A percentile compares a stretch with the other conserved stretches of the same genome.
Evolutionary conservation across 2,797 vertebrate species (phyloP).

Genomic region (Sebastes nivosus): DNA sequence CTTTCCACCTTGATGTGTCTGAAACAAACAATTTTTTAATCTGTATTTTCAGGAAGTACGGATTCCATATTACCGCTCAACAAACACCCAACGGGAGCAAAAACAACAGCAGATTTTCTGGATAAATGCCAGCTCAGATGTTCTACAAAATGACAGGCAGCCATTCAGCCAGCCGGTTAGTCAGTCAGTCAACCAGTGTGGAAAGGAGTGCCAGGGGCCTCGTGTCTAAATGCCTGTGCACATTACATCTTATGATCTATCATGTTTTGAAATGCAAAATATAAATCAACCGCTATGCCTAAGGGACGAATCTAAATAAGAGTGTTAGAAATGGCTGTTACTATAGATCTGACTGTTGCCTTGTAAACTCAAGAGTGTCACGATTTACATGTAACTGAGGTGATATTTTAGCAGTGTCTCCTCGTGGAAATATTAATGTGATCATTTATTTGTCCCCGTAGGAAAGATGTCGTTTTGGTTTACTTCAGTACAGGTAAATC

Average conservation of each 20-base stretch:
- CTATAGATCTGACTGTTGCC: slow-evolving; percentile 41
- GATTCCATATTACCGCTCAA: slow-evolving; percentile 53
- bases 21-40: slow-evolving; percentile 57
- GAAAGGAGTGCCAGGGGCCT: slow-evolving; percentile 51
- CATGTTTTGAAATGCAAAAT: slow-evolving; percentile 71
- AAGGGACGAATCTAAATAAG: slow-evolving; percentile 43
- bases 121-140: slow-evolving; percentile 63
- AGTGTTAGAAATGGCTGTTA: slow-evolving; percentile 35
- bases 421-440: background rate
- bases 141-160: slow-evolving; percentile 64
- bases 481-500: slow-evolving; percentile 3
- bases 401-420: slow-evolving; percentile 17
- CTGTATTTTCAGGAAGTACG: slow-evolving; percentile 62
- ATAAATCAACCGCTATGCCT: slow-evolving; percentile 55
- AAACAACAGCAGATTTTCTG: slow-evolving; percentile 53
- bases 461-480: slow-evolving; percentile 23
- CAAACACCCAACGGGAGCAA: slow-evolving; percentile 56
- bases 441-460: slow-evolving; percentile 14
- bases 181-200: slow-evolving; percentile 53
- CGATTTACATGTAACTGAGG: slow-evolving; percentile 1
- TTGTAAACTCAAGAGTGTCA: slow-evolving; percentile 37
- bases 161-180: slow-evolving; percentile 51
- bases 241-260: slow-evolving; percentile 56
- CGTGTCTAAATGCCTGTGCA: slow-evolving; percentile 50
- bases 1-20: slow-evolving; percentile 63